Evolutionary conservation across 2,797 vertebrate species (phyloP).

Genomic region (Artibeus lituratus): DNA sequence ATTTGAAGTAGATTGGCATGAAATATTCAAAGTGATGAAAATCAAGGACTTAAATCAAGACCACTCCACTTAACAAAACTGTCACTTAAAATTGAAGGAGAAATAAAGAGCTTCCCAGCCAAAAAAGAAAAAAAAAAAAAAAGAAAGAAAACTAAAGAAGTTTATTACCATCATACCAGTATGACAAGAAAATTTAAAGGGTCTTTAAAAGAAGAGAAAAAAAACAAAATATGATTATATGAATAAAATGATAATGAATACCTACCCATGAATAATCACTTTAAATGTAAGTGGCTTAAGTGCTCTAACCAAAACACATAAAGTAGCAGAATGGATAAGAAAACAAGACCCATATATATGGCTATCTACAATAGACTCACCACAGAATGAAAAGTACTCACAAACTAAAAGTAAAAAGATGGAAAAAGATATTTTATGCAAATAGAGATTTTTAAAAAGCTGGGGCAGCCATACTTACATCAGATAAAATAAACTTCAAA

Average conservation of each 20-base stretch:
- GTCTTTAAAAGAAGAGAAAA: not conserved
- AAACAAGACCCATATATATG: not conserved
- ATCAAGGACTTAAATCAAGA: no score
- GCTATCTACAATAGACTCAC: not conserved
- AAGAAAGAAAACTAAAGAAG: no score
- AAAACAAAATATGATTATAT: not conserved
- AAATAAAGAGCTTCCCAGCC: no score
- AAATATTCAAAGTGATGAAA: no score
- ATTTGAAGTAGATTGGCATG: not conserved
- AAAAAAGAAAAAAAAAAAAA: no score
- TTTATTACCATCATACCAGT: no score
- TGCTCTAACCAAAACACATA: not conserved
- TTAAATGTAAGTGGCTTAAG: not conserved
- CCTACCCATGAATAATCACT: not conserved
- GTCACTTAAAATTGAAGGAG: no score
- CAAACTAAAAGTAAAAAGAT: not conserved
- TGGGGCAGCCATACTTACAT: not conserved
- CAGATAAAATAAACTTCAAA: not conserved
- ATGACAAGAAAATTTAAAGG: no score
- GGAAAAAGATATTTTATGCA: no score
- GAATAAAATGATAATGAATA: not conserved
- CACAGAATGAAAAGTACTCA: not conserved
- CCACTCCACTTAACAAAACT: no score
- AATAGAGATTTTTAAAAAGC: not conserved
- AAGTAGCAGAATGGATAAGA: not conserved